Evolutionary conservation across 2,113 vertebrate genomes (phyloP).

Genomic region (Strigops habroptila): DNA sequence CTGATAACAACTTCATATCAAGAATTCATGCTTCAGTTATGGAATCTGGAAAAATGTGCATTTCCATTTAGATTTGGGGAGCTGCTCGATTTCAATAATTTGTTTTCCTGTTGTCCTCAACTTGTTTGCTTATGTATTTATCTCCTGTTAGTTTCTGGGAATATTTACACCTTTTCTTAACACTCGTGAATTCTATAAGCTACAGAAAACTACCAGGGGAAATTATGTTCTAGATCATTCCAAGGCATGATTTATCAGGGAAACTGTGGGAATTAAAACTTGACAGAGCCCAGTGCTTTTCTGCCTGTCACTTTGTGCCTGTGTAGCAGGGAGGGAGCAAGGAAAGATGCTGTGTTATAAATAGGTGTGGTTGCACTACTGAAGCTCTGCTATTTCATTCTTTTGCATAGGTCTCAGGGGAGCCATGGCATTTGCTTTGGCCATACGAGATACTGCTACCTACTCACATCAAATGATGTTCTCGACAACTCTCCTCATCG

Average conservation of each 20-base stretch:
- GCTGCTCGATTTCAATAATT: not conserved
- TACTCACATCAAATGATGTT: slow-evolving; percentile 98
- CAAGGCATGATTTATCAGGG: not conserved
- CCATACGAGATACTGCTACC: slow-evolving; percentile 94
- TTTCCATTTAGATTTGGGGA: not conserved
- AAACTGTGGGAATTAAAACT: not conserved
- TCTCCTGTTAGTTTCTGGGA: not conserved
- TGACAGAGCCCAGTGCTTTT: not conserved
- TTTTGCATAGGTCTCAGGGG: slow-evolving; percentile 85
- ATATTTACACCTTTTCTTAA: not conserved
- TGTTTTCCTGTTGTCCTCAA: not conserved
- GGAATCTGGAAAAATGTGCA: not conserved
- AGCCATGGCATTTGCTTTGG: slow-evolving; percentile 95
- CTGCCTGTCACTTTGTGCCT: not conserved
- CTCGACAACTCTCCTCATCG: slow-evolving; percentile 94
- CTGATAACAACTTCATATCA: not conserved
- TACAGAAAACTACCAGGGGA: not conserved
- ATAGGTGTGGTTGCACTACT: not conserved
- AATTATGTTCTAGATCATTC: not conserved
- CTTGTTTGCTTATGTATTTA: not conserved
- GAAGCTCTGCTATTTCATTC: not conserved
- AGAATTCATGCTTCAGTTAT: not conserved
- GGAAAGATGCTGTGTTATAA: not conserved
- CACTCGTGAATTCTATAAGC: not conserved
- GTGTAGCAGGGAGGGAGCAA: not conserved